Base-by-base conservation (phyloP, 2,113 vertebrate genomes). In the Anseranas semipalmata region DNA sequence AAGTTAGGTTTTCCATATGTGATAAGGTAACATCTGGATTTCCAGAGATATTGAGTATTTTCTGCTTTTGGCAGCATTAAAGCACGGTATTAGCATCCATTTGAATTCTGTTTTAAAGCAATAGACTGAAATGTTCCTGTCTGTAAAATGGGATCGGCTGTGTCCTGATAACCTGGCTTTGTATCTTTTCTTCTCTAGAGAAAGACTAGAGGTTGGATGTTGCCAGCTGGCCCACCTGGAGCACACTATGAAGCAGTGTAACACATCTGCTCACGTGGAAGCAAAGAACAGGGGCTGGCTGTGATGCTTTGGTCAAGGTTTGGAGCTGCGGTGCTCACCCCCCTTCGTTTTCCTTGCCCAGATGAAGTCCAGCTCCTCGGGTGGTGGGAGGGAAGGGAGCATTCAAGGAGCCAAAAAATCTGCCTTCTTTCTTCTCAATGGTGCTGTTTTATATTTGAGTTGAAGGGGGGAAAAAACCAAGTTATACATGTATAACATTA, bases 181-280 rank as follows among this genome's bases (percentile, higher is more conserved):
- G 3, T 46, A 1, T 78, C 82, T 83, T 80, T 85, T 97, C 46
- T 39, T 95, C 52, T 68, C 32, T n/a, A 99, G 99, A 97, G 98
- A 98, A 89, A 99, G 98, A 96, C 95, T 99, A 79, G 89, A 95
- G 13, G 85, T 98, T 2, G 99, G 99, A 25, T 98, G 98, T 45
- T 95, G 73, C 81, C 99, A 99, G 67, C 95, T 99, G 92, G 96
- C 97, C 37, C 98, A 98, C 78, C 97, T 99, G 78, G 98, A 98
- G 10, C 86, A 78, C 15, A 96, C 95, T 19, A 96, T 99, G 94
- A 98, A 98, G 91, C 97, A 97, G 60, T 99, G 98, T 72, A 97
- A 95, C 4, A 97, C 94, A 3, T 90, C 97, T 3, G 94, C 89
- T 19, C 95, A 94, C 11, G 66, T 77, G 7, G 97, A 97, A 68